Evolutionary conservation across 1,140 invertebrate species (phyloP).

Genomic region (Cotesia typhae): DNA sequence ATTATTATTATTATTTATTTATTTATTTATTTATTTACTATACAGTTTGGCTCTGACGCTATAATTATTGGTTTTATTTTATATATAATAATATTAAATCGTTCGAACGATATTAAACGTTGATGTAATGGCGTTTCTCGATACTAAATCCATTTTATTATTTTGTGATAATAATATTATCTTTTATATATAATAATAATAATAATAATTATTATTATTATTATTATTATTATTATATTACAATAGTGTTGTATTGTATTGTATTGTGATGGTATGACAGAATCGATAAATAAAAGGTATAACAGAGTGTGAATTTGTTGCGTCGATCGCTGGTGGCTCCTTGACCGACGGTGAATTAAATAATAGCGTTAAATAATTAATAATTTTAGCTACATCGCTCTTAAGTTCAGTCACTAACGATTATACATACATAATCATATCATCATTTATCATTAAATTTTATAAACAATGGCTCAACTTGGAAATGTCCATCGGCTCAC

Average conservation of each 20-base stretch:
- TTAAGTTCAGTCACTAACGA: constrained; percentile 58
- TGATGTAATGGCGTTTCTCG: too few species aligned
- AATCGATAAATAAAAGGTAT: too few species aligned
- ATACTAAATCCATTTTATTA: too few species aligned
- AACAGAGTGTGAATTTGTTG: too few species aligned
- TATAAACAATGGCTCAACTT: constrained; percentile 60
- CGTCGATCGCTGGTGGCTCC: not conserved
- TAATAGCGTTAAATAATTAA: constrained; percentile 18
- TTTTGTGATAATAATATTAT: too few species aligned
- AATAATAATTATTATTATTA: too few species aligned
- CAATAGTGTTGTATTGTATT: too few species aligned
- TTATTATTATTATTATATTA: too few species aligned
- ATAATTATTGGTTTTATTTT: constrained; percentile 21
- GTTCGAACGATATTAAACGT: too few species aligned
- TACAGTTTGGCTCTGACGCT: constrained; percentile 36
- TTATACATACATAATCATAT: constrained; percentile 61
- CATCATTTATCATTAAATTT: constrained; percentile 46
- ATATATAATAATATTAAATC: constrained; percentile 14
- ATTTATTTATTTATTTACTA: not conserved
- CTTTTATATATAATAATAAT: too few species aligned
- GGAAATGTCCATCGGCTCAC: constrained; percentile 49
- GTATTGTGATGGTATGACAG: too few species aligned
- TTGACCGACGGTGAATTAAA: not conserved
- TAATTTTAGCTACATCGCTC: constrained; percentile 53
- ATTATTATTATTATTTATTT: too few species aligned